phyloP scores from a whole-genome alignment of 2,888 invertebrate species.

The Cenopis cana region DNA sequence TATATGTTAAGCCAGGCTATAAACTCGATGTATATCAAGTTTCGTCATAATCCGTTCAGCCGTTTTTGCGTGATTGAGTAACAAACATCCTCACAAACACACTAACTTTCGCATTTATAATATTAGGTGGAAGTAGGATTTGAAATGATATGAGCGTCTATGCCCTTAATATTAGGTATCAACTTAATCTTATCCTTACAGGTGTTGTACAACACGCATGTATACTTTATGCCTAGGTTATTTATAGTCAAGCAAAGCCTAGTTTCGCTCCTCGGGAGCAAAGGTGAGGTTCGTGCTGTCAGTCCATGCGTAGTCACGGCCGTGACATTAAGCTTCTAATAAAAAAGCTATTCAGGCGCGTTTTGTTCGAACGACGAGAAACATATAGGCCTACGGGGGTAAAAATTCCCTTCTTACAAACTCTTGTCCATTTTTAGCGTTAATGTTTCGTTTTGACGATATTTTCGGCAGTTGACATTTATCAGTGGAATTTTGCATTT shows the following conservation, averaged over 20 bases:
- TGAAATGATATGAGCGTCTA: no score
- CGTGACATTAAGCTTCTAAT: conserved; percentile 17
- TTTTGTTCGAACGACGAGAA: background rate
- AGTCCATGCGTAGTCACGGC: background rate
- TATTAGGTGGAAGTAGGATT: no score
- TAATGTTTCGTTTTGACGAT: background rate
- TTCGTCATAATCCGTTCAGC: no score
- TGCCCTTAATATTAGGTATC: no score
- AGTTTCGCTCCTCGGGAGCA: conserved; percentile 4
- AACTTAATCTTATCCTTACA: no score
- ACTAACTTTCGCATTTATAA: no score
- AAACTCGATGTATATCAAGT: no score
- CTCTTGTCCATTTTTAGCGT: background rate
- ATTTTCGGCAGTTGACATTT: background rate
- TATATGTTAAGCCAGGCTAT: no score
- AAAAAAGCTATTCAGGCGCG: background rate
- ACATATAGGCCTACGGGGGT: background rate
- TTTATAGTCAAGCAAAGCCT: background rate
- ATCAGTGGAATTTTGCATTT: background rate
- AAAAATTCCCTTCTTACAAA: background rate
- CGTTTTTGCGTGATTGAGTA: no score
- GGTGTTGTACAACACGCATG: background rate
- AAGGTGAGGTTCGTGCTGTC: conserved; percentile 20
- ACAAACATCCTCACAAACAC: no score
- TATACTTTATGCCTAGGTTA: background rate